These are phyloP conservation scores for Cerastis leucographa DNA, from an alignment of 2,888 invertebrate genomes.

Conservation along the genomic window DNA sequence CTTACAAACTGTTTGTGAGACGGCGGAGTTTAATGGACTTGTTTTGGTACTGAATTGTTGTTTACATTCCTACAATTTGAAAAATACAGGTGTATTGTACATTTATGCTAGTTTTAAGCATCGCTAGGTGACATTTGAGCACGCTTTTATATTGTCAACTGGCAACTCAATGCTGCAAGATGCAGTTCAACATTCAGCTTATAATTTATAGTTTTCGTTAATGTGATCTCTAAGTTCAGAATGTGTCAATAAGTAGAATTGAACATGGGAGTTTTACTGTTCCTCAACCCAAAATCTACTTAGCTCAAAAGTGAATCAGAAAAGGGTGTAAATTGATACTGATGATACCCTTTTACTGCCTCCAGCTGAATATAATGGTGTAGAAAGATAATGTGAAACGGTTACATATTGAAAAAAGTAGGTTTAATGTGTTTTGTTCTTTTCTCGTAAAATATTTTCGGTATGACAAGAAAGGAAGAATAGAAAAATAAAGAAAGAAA, in stretches of 20 bases:
- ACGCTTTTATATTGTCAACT: neutral
- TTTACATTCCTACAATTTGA: neutral
- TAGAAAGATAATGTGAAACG: conserved; percentile 23
- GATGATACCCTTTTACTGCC: neutral
- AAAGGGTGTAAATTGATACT: no score
- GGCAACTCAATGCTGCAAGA: neutral
- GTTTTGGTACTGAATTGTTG: conserved; percentile 28
- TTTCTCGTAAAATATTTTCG: neutral
- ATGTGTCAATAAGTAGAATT: neutral
- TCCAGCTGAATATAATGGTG: conserved; percentile 8
- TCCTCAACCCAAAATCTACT: neutral
- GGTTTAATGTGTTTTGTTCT: neutral
- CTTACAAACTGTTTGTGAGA: conserved; percentile 49
- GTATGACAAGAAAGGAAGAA: no score
- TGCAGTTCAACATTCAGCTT: neutral
- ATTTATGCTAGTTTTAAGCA: neutral
- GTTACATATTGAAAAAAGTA: neutral
- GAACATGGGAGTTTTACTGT: neutral
- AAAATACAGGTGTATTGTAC: neutral
- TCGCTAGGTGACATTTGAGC: neutral
- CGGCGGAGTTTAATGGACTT: conserved; percentile 49
- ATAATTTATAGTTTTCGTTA: no score
- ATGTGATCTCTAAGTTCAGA: neutral
- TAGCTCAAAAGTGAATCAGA: neutral
- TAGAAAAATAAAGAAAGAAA: no score